phyloP scores from a whole-genome alignment of 2,888 invertebrate species.

The Cerastis rubricosa region DNA sequence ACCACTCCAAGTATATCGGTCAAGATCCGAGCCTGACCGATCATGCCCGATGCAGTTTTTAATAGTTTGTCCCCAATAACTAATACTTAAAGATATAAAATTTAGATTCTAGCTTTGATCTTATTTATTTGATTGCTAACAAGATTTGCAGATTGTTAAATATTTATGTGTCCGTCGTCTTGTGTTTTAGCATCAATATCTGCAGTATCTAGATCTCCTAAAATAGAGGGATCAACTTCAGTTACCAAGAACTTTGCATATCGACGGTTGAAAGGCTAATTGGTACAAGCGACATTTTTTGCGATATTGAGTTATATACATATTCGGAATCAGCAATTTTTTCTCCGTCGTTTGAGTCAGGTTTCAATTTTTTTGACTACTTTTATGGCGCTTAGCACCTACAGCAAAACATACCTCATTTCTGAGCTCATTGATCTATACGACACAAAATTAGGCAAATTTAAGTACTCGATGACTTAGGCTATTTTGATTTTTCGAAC shows the following conservation, averaged over 20 bases:
- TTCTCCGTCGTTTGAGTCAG: too few species aligned
- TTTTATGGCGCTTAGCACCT: too few species aligned
- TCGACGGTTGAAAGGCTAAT: too few species aligned
- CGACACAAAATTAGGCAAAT: too few species aligned
- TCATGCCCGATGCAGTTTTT: constrained; percentile 59
- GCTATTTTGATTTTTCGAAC: too few species aligned
- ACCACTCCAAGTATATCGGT: constrained; percentile 72
- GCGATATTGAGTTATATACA: too few species aligned
- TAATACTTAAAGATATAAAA: constrained; percentile 42
- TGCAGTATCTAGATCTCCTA: neutral
- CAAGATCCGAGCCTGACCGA: constrained; percentile 68
- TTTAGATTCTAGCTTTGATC: constrained; percentile 52
- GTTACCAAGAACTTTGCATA: neutral
- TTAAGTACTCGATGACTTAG: too few species aligned
- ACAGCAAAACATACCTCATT: too few species aligned
- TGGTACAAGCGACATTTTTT: too few species aligned
- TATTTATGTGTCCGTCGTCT: constrained; percentile 16
- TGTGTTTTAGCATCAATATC: constrained; percentile 7
- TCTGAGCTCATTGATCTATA: too few species aligned
- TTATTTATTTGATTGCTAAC: constrained; percentile 60
- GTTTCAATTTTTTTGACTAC: too few species aligned
- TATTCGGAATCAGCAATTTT: too few species aligned
- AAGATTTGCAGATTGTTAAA: constrained; percentile 35
- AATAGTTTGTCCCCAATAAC: constrained; percentile 57
- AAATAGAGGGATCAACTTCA: constrained; percentile 9